Conservation (phyloP, 1,140 invertebrate species). For the Tetramorium parvispinum region DNA sequence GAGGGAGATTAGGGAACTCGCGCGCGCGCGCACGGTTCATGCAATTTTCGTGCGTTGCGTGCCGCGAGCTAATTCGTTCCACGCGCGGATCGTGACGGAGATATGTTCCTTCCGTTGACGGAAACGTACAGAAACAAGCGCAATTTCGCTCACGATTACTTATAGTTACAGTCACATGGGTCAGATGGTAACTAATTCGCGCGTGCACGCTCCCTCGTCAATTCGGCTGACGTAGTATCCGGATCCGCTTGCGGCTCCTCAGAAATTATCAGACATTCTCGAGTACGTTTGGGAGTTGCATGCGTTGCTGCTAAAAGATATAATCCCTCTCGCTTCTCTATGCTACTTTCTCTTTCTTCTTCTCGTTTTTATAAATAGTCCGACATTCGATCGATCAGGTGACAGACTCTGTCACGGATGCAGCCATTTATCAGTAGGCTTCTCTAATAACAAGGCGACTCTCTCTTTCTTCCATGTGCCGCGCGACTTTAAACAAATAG, state of each 20-base stretch:
- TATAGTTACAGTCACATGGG: conserved; percentile 11
- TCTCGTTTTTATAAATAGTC: not conserved
- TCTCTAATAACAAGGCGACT: conserved; percentile 70
- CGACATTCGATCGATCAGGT: conserved; percentile 8
- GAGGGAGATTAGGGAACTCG: conserved; percentile 76
- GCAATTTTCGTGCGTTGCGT: conserved; percentile 66
- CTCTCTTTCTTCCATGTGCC: conserved; percentile 47
- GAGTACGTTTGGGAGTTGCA: not conserved
- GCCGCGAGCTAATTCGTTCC: conserved; percentile 59
- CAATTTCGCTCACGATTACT: conserved; percentile 51
- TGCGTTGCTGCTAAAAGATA: not conserved
- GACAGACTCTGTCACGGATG: conserved; percentile 60
- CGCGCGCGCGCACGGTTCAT: conserved; percentile 57
- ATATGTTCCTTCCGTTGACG: conserved; percentile 50
- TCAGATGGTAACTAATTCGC: conserved; percentile 33
- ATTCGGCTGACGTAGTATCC: not conserved
- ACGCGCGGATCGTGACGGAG: conserved; percentile 51
- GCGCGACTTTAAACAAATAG: conserved; percentile 74
- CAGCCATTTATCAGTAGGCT: conserved; percentile 71
- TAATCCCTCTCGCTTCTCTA: not conserved
- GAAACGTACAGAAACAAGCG: conserved; percentile 19
- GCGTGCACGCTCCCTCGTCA: conserved; percentile 17
- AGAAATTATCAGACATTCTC: not conserved
- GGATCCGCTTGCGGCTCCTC: not conserved
- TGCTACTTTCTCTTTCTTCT: not conserved